Base-by-base conservation (phyloP, 2,888 invertebrate genomes). In the Theretra japonica region DNA sequence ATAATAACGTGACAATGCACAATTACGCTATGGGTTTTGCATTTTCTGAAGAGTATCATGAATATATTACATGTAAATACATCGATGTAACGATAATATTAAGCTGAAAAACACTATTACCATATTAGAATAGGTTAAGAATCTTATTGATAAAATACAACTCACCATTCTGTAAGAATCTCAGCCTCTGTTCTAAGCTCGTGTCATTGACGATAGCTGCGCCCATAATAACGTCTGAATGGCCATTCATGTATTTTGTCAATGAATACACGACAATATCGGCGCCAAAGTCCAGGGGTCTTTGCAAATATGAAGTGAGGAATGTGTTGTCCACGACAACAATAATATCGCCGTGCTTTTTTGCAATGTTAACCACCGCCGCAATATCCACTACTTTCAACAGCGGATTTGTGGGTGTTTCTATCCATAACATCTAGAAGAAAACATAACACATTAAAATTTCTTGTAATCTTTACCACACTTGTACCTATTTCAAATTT, bases 201-300 rank as follows among this genome's bases (percentile, higher is more conserved):
- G 97, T 96, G 79, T 96, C 95, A 79, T 96, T 98, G 4, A 97
- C 95, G 53, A 97, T 94, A 8, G 97, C 96, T 21, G 98, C 97
- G 2, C 99, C 99, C 99, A 99, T 99, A 7, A 99, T 96, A 25
- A 99, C 97, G 93, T 99, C 99, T 0, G 98, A 97, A 91, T 99
- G 99, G 0, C 99, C 99, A 90, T 99, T 99, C 96, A 99, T 98
- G 87, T 99, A 99, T 91, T 99, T 99, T 0, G 99, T 99, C 71
- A 99, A 85, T 0, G 99, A 99, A 90, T 99, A 99, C 80, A 98
- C 93, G 2, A 97, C 97, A 71, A 99, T 93, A 88, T 99, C 99
- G 1, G 98, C 99, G 0, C 99, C 99, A 53, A 99, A 95, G 30
- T 96, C 96, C 71, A 99, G 90, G 0, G 99, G 99, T 73, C 97